Percentiles rank a stretch among this genome's conserved stretches.
These are phyloP conservation scores for Pomatorhinus ruficollis DNA, from an alignment of 2,113 vertebrate genomes.

Conservation along the genomic window DNA sequence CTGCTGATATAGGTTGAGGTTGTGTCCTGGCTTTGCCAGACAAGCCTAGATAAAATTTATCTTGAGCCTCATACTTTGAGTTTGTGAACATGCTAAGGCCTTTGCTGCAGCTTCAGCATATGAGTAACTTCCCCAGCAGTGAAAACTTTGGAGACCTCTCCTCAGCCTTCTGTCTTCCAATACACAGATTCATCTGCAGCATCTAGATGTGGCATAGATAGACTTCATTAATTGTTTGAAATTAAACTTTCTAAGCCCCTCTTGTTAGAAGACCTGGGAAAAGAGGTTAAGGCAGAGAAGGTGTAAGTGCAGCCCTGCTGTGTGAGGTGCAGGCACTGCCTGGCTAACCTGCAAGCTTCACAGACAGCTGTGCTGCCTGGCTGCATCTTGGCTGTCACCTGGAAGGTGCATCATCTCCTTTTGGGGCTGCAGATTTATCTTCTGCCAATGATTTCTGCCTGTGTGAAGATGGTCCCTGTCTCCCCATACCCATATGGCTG, in stretches of 20 bases:
- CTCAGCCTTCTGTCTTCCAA: background rate
- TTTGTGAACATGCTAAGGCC: background rate
- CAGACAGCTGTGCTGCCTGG: background rate
- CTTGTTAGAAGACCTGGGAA: background rate
- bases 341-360: background rate
- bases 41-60: background rate
- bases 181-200: background rate
- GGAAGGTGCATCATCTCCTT: background rate
- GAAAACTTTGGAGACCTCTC: background rate
- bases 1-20: background rate
- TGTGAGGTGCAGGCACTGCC: background rate
- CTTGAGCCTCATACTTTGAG: background rate
- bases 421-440: background rate
- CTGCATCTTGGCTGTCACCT: background rate
- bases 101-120: background rate
- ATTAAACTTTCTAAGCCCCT: background rate
- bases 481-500: accelerated
- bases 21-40: background rate
- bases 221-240: background rate
- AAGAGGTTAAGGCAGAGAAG: background rate
- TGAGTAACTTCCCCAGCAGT: background rate
- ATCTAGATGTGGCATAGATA: background rate
- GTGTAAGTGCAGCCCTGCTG: background rate
- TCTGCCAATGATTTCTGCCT: background rate
- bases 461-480: background rate